phyloP scores from a whole-genome alignment of 2,888 invertebrate species.

The Eucriotettix oculatus region DNA sequence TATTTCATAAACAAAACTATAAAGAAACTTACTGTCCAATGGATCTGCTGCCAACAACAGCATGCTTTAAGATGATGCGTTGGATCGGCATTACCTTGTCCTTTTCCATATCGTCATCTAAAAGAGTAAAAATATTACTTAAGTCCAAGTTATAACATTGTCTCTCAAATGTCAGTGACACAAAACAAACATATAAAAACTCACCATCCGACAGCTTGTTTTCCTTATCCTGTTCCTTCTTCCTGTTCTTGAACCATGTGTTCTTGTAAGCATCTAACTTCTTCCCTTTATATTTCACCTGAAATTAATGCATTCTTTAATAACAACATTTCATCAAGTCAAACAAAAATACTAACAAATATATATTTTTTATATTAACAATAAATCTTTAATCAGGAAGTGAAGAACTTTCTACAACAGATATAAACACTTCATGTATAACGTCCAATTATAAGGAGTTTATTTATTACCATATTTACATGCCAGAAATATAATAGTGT shows the following conservation, averaged over 20 bases:
- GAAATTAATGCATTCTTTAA: constrained; percentile 2
- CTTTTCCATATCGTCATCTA: constrained; percentile 42
- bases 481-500: too few relatives aligned
- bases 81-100: constrained; percentile 39
- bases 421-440: too few relatives aligned
- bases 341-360: too few relatives aligned
- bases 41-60: constrained; percentile 55
- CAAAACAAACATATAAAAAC: not conserved
- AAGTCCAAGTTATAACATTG: too few relatives aligned
- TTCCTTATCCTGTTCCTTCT: constrained; percentile 23
- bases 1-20: too few relatives aligned
- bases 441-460: too few relatives aligned
- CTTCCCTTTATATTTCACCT: constrained; percentile 55
- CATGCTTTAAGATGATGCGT: constrained; percentile 56
- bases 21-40: constrained; percentile 50
- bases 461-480: too few relatives aligned
- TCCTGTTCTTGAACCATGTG: constrained; percentile 55
- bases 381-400: too few relatives aligned
- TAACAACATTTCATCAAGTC: too few relatives aligned
- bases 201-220: constrained; percentile 16
- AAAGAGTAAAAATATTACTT: constrained; percentile 12
- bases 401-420: too few relatives aligned
- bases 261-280: constrained; percentile 81
- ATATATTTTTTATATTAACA: too few relatives aligned
- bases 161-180: too few relatives aligned